Base-by-base conservation (phyloP, 1,140 invertebrate genomes). In the Idris sp. region DNA sequence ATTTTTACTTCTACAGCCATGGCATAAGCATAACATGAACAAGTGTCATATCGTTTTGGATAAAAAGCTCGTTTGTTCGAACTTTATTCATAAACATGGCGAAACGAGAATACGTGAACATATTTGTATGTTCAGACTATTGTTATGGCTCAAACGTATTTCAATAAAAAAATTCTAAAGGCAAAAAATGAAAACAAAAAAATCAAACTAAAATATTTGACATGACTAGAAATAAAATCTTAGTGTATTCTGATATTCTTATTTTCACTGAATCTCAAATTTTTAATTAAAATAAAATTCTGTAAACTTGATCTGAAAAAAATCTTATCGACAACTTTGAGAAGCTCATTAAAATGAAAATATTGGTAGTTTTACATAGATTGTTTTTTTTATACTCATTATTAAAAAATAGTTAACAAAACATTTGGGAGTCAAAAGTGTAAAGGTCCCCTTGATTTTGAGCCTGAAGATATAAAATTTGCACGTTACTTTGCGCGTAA, bases 21-120 rank as follows among this genome's bases (percentile, higher is more conserved):
- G 31, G 65, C 61, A 72, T 76, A 76, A 76, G 74, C 74, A 76
- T 76, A 71, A 72, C 74, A 65, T 40, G 74, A 72, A 76, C 74
- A 72, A 76, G 74, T 76, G 67, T 76, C 74, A 76, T 76, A 67
- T 76, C 74, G 74, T 76, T 76, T 71, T 76, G 61, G 67, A 76
- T 76, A 67, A 76, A 72, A 76, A 72, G 67, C 74, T 76, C 74
- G 74, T 76, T 76, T 76, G 67, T 76, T 30, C 59, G 56, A 76
- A 76, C 74, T 76, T 76, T 76, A 76, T 76, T 76, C 74, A 76
- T 76, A 76, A 76, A 76, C 67, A 76, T 72, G 46, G 65, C 46
- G 46, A 49, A 71, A 67, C 73, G 62, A 46, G 72, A 68, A 74
- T 74, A 74, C 67, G 71, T 74, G 71, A 74, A 74, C 61, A 67